Conservation (phyloP, 2,888 invertebrate species). For the Cheilosia impressa region DNA sequence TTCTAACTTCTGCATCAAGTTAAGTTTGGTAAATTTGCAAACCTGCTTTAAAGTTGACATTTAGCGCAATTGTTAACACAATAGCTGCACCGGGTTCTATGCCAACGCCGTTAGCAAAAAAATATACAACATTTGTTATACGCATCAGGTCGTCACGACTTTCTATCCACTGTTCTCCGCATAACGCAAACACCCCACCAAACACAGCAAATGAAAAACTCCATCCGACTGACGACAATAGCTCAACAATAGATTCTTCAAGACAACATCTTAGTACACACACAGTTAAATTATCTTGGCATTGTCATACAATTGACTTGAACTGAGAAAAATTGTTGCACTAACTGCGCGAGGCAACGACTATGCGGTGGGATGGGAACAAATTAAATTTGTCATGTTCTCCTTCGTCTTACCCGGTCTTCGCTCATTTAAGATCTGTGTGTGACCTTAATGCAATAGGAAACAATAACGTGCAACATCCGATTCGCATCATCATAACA, state of each 20-base stretch:
- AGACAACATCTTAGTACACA: conserved; percentile 2
- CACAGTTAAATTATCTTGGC: conserved; percentile 53
- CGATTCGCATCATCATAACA: conserved; percentile 52
- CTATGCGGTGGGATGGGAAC: conserved; percentile 17
- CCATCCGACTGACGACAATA: conserved; percentile 30
- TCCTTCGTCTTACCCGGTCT: background rate
- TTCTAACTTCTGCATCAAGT: too few relatives aligned
- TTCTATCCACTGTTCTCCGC: conserved; percentile 2
- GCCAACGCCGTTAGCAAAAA: background rate
- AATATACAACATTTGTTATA: background rate
- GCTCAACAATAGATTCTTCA: conserved; percentile 24
- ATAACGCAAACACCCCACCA: background rate
- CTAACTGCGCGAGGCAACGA: conserved; percentile 19
- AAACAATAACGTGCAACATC: conserved; percentile 57
- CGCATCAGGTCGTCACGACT: background rate
- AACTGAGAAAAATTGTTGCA: conserved; percentile 43
- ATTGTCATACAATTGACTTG: conserved; percentile 61
- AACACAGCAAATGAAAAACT: conserved; percentile 8
- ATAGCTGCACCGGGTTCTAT: background rate
- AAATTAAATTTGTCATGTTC: conserved; percentile 39
- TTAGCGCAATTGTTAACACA: background rate
- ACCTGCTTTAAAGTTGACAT: too few relatives aligned
- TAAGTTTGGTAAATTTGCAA: too few relatives aligned
- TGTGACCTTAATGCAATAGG: conserved; percentile 28
- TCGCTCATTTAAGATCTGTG: background rate